Percentiles rank a stretch among this genome's conserved stretches.
phyloP scores from a whole-genome alignment of 2,797 vertebrate species.

The Hafferia zeledoni region DNA sequence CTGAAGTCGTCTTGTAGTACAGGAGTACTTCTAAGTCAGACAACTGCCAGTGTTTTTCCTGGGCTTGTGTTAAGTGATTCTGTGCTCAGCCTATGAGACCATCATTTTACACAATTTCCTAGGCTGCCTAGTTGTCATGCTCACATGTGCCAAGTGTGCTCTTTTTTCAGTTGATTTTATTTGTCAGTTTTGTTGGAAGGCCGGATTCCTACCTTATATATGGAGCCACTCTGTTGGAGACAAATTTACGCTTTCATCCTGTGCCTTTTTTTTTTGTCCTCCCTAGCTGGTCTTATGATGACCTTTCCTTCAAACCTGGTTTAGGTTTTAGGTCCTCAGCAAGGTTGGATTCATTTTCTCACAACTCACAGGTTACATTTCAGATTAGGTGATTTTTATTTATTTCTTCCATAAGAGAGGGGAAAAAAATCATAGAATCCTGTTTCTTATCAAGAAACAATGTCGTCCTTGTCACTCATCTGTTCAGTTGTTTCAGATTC shows the following conservation, averaged over 20 bases:
- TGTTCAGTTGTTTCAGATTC: not conserved
- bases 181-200: not conserved
- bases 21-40: not conserved
- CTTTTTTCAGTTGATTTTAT: not conserved
- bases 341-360: not conserved
- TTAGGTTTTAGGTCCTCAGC: not conserved
- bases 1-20: not conserved
- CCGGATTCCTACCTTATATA: not conserved
- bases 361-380: not conserved
- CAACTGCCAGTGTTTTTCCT: not conserved
- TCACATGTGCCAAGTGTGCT: not conserved
- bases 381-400: not conserved
- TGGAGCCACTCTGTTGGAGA: not conserved
- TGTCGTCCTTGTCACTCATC: not conserved
- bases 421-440: not conserved
- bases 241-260: not conserved
- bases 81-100: not conserved
- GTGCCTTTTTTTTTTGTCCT: accelerated
- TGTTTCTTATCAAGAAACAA: not conserved
- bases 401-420: not conserved
- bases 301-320: not conserved
- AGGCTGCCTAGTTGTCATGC: not conserved
- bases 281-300: not conserved
- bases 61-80: not conserved
- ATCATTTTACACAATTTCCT: not conserved